Evolutionary conservation across 2,113 vertebrate species (phyloP).

Genomic region (Melospiza georgiana): DNA sequence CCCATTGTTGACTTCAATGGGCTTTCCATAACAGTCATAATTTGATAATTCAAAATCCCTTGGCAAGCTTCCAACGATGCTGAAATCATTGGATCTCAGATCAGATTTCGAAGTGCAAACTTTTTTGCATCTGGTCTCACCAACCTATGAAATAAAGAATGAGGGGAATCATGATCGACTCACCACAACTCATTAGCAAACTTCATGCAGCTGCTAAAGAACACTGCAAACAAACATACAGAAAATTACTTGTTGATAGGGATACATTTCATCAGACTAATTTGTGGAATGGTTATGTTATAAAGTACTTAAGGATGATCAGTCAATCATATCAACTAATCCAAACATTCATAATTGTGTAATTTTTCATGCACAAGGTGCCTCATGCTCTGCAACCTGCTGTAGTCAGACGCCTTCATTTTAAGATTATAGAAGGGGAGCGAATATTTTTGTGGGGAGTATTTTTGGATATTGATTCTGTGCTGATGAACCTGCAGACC

Average conservation of each 20-base stretch:
- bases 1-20: conserved; percentile 85
- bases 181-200: conserved; percentile 8
- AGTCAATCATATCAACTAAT: conserved; percentile 23
- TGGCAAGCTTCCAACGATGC: conserved; percentile 97
- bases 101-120: conserved; percentile 99
- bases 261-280: conserved; percentile 26
- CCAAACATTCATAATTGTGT: conserved; percentile 37
- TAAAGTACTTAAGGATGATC: conserved; percentile 38
- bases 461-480: neutral
- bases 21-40: conserved; percentile 98
- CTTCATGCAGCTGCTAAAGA: conserved; percentile 34
- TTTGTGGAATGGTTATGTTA: conserved; percentile 28
- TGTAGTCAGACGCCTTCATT: conserved; percentile 1
- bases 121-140: conserved; percentile 96
- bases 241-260: conserved; percentile 46
- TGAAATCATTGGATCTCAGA: conserved; percentile 96
- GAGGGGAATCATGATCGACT: neutral
- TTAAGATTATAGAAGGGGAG: neutral
- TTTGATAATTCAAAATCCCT: conserved; percentile 98
- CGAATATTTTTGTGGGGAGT: neutral
- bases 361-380: conserved; percentile 12
- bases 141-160: conserved; percentile 82
- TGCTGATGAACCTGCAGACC: neutral
- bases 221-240: conserved; percentile 30
- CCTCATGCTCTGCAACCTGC: neutral